These are phyloP conservation scores for Acanthoscelides obtectus DNA, from an alignment of 2,888 invertebrate genomes.

Conservation along the genomic window DNA sequence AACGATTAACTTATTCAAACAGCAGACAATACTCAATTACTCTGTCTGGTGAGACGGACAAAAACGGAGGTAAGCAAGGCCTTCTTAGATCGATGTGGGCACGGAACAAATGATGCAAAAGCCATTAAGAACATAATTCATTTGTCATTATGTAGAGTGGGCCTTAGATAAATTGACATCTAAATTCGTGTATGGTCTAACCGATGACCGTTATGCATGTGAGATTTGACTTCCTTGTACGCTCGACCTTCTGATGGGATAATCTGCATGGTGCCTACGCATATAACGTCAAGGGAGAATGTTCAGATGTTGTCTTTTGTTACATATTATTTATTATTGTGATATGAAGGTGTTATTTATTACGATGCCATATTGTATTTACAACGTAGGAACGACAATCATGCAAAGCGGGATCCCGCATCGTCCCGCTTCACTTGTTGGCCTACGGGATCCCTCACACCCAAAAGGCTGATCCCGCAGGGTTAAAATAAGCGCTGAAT, in stretches of 20 bases:
- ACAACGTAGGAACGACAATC: too few relatives aligned
- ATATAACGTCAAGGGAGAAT: neutral
- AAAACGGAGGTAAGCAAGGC: neutral
- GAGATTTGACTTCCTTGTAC: neutral
- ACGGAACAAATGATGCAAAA: neutral
- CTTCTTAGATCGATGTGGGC: neutral
- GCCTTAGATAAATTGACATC: neutral
- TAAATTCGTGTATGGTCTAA: neutral
- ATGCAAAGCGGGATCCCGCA: too few relatives aligned
- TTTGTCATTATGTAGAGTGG: neutral
- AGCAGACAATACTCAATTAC: neutral
- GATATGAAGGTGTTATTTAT: too few relatives aligned
- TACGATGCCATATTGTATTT: too few relatives aligned
- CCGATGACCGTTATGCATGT: neutral
- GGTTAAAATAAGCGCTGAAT: too few relatives aligned
- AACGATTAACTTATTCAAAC: neutral
- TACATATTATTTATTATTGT: too few relatives aligned
- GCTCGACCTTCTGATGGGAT: neutral
- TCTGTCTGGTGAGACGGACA: neutral
- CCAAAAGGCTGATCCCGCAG: too few relatives aligned
- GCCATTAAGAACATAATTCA: neutral
- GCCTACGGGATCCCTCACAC: too few relatives aligned
- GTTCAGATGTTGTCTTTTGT: neutral
- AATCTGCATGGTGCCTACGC: neutral
- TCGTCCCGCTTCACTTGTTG: too few relatives aligned